These are phyloP conservation scores for Melanaphis sacchari DNA, from an alignment of 1,140 invertebrate genomes.

Conservation along the genomic window DNA sequence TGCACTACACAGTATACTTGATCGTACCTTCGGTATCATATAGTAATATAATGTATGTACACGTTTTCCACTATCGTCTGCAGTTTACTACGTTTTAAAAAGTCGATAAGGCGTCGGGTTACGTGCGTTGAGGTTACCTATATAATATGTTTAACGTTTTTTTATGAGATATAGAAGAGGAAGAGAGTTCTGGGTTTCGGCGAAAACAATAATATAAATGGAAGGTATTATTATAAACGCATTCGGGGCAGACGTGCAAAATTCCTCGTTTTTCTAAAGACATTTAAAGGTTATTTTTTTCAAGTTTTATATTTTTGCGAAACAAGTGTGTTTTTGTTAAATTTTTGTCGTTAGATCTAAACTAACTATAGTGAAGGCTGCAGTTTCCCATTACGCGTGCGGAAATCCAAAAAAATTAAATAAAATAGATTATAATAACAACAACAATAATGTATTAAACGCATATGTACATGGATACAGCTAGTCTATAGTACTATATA, in stretches of 20 bases:
- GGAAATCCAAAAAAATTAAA: not conserved
- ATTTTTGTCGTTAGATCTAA: not conserved
- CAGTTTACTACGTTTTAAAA: not conserved
- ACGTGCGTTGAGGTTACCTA: not conserved
- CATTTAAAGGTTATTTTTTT: not conserved
- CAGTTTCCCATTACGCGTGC: not conserved
- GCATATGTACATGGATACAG: too few species aligned
- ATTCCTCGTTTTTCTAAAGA: not conserved
- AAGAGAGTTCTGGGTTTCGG: not conserved
- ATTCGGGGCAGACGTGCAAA: not conserved
- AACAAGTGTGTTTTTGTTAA: not conserved
- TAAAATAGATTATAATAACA: not conserved
- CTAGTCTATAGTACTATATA: too few species aligned
- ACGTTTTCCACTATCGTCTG: not conserved
- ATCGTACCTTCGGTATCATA: not conserved
- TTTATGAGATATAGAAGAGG: not conserved
- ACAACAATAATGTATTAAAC: not conserved
- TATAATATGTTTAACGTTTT: not conserved
- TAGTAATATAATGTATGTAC: not conserved
- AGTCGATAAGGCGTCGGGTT: not conserved
- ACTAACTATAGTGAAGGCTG: not conserved
- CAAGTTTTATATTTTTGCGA: not conserved
- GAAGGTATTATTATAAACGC: not conserved
- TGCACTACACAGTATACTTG: not conserved
- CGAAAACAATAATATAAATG: not conserved